Evolutionary conservation across 2,797 vertebrate genomes (phyloP).

Genomic region (Malacoraja senta): DNA sequence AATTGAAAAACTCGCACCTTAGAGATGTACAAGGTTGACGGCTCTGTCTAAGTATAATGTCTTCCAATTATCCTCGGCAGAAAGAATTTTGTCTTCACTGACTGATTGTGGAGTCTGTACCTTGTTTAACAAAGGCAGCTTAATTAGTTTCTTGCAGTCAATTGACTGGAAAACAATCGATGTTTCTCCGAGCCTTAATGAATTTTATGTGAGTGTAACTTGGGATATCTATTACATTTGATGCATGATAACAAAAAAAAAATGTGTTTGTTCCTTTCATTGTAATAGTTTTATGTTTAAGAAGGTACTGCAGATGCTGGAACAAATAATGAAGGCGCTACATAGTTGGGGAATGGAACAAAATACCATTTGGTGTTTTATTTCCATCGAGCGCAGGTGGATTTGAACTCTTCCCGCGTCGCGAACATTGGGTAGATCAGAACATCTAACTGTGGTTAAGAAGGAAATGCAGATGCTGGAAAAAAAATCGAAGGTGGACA

Average conservation of each 20-base stretch:
- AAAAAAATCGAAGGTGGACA: no score
- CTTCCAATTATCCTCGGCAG: constrained; percentile 9
- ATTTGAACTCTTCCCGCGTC: no score
- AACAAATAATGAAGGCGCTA: no score
- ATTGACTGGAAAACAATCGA: constrained; percentile 28
- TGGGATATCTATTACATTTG: constrained; percentile 12
- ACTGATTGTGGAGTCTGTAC: not conserved
- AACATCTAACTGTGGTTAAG: no score
- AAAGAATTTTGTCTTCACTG: not conserved
- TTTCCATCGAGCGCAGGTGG: no score
- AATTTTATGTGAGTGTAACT: not conserved
- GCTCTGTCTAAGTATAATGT: constrained; percentile 32
- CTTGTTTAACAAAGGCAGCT: not conserved
- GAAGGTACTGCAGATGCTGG: no score
- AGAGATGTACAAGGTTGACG: not conserved
- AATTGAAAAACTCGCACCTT: constrained; percentile 19
- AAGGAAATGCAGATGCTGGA: no score
- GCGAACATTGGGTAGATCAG: no score
- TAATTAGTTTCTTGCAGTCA: constrained; percentile 23
- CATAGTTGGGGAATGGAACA: no score
- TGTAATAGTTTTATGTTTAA: no score
- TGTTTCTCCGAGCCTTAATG: not conserved
- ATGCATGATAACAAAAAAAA: not conserved
- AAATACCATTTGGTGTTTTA: no score
- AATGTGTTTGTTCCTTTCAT: constrained; percentile 3